These are phyloP conservation scores for Nycteola revayana DNA, from an alignment of 2,888 invertebrate species.

Conservation along the genomic window DNA sequence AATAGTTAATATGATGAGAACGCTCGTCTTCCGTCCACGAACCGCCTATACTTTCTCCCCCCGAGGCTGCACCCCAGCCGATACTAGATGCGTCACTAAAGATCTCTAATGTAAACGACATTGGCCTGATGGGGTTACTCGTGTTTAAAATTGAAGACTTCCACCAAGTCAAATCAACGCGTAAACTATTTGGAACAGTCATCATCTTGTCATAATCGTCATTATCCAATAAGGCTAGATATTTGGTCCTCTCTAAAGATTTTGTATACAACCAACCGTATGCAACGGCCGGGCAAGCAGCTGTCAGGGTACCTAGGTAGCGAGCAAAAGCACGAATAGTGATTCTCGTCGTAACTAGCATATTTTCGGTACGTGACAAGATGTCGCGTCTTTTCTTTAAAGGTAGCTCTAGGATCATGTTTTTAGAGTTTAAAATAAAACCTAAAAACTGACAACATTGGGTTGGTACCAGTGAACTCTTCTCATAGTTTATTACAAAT, in stretches of 20 bases:
- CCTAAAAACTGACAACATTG: too few relatives aligned
- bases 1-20: conserved; percentile 9
- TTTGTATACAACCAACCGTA: conserved; percentile 4
- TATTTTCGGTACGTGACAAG: background rate
- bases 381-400: background rate
- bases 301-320: background rate
- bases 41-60: background rate
- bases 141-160: background rate
- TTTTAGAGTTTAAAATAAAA: too few relatives aligned
- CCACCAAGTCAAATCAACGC: conserved; percentile 3
- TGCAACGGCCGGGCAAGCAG: conserved; percentile 1
- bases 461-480: background rate
- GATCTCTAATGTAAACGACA: background rate
- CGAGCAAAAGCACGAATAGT: conserved; percentile 2
- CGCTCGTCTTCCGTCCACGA: too few relatives aligned
- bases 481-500: conserved; percentile 2
- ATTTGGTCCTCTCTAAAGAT: conserved; percentile 1
- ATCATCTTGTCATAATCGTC: conserved; percentile 2
- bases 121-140: background rate
- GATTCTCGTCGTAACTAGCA: background rate
- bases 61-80: conserved; percentile 5
- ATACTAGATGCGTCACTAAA: too few relatives aligned
- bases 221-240: background rate
- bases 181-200: background rate
- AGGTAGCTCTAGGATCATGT: background rate